phyloP scores from a whole-genome alignment of 2,888 invertebrate genomes.

The Automeris io region DNA sequence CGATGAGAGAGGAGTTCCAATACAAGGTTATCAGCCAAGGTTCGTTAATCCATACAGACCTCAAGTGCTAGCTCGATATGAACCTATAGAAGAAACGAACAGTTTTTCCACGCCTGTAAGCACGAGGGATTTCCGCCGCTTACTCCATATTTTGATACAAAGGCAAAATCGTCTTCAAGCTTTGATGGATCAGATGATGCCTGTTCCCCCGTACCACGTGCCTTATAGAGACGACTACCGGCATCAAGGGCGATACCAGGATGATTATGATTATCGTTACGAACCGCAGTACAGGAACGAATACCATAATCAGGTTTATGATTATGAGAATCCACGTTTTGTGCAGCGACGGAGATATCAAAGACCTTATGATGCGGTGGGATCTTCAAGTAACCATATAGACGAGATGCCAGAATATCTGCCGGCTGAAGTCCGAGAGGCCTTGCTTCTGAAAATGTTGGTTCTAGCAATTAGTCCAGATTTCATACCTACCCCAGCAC shows the following conservation, averaged over 20 bases:
- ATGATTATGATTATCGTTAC: conserved; percentile 60
- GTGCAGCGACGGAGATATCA: conserved; percentile 58
- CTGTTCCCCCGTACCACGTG: conserved; percentile 43
- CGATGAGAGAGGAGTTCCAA: conserved; percentile 63
- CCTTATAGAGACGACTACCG: conserved; percentile 51
- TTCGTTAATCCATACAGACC: conserved; percentile 54
- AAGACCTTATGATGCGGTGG: conserved; percentile 57
- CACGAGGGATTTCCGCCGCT: conserved; percentile 81
- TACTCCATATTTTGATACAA: conserved; percentile 80
- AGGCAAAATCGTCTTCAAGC: conserved; percentile 79
- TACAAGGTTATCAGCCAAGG: conserved; percentile 57
- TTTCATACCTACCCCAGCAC: conserved; percentile 56
- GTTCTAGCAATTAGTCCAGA: conserved; percentile 83
- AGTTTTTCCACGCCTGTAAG: conserved; percentile 82
- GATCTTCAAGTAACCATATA: conserved; percentile 56
- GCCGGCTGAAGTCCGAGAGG: conserved; percentile 83
- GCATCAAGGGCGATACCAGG: conserved; percentile 56
- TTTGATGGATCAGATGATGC: conserved; percentile 68
- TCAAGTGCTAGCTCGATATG: conserved; percentile 56
- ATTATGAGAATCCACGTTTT: conserved; percentile 69
- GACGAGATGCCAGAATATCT: conserved; percentile 78
- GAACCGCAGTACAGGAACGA: conserved; percentile 55
- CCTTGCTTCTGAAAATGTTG: conserved; percentile 82
- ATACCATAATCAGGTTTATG: conserved; percentile 59
- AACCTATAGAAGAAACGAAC: conserved; percentile 73